Evolutionary conservation across 2,888 invertebrate species (phyloP).

Genomic region (Watsonalla cultraria): DNA sequence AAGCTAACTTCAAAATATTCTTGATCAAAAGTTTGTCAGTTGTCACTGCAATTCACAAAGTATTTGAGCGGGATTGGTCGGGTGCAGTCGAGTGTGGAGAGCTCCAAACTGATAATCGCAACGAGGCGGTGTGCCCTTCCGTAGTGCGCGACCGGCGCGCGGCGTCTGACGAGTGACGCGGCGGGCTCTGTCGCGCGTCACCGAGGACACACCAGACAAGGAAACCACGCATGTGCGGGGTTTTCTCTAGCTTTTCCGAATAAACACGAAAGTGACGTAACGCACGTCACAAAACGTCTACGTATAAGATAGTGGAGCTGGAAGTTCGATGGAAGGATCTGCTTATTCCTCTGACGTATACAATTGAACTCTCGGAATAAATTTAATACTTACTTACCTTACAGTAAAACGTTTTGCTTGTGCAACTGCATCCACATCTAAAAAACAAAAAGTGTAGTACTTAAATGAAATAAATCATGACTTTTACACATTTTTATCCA

Average conservation of each 20-base stretch:
- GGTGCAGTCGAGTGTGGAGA: conserved; percentile 17
- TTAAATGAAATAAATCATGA: too few species aligned
- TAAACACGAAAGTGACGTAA: conserved; percentile 39
- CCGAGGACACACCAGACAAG: conserved; percentile 43
- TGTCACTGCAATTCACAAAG: conserved; percentile 7
- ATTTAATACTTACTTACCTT: too few species aligned
- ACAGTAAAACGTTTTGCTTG: too few species aligned
- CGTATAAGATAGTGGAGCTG: background rate
- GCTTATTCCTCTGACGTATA: too few species aligned
- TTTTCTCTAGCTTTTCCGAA: conserved; percentile 56
- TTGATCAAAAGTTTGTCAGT: background rate
- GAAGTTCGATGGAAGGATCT: too few species aligned
- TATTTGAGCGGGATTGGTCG: conserved; percentile 11
- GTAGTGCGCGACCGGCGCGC: conserved; percentile 51
- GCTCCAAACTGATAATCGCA: conserved; percentile 18
- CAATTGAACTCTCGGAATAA: too few species aligned
- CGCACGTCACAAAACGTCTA: conserved; percentile 22
- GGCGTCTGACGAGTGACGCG: conserved; percentile 46
- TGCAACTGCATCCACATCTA: too few species aligned
- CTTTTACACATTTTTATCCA: too few species aligned
- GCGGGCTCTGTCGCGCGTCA: conserved; percentile 35
- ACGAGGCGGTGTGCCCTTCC: conserved; percentile 41
- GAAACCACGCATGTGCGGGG: conserved; percentile 67
- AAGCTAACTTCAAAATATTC: background rate
- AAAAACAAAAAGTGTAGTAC: too few species aligned